A percentile compares a stretch with the other conserved stretches of the same genome.
Conservation (phyloP, 2,797 vertebrate species). For the Hirundo rustica region DNA sequence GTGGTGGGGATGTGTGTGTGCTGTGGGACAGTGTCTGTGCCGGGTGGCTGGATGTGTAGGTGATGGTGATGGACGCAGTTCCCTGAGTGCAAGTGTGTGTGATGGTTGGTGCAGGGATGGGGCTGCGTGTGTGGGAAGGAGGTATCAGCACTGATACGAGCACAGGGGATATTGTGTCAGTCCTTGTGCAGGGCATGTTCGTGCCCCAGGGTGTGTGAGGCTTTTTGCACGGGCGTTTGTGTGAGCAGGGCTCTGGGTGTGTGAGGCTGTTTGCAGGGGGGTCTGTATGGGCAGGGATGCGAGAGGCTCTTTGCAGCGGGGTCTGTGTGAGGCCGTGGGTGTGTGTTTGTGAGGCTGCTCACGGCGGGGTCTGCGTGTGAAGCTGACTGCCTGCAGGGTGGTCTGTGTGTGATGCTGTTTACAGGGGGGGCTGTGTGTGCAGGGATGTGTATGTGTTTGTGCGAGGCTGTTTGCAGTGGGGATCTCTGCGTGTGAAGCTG, state of each 20-base stretch:
- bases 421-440: neutral
- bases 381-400: too few relatives aligned
- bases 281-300: neutral
- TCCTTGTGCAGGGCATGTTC: fast-evolving
- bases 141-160: fast-evolving
- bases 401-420: neutral
- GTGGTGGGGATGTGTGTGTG: neutral
- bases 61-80: fast-evolving
- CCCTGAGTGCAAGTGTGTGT: neutral
- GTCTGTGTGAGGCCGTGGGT: neutral
- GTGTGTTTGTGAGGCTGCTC: neutral
- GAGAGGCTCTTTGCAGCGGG: too few relatives aligned
- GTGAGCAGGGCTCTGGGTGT: too few relatives aligned
- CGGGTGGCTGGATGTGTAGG: fast-evolving
- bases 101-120: neutral
- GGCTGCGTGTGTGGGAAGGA: neutral
- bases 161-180: fast-evolving
- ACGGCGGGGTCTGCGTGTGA: too few relatives aligned
- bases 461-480: too few relatives aligned
- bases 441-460: neutral
- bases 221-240: neutral
- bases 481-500: neutral
- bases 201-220: neutral
- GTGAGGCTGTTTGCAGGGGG: neutral
- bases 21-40: neutral